Percentiles rank a stretch among this genome's conserved stretches.
These are phyloP conservation scores for Beris chalybata DNA, from an alignment of 2,888 invertebrate genomes.

Conservation along the genomic window DNA sequence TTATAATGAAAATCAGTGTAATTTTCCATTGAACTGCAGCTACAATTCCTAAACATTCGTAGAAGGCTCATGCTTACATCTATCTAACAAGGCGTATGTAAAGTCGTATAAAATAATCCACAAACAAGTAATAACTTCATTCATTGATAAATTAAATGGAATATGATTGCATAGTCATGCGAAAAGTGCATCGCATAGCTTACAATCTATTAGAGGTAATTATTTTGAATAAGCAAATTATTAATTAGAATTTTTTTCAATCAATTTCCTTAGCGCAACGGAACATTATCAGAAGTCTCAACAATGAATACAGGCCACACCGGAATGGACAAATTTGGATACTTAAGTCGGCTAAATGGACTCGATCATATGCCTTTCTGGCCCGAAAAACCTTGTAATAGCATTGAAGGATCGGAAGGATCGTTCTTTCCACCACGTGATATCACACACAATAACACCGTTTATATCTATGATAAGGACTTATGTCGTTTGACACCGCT, in stretches of 20 bases:
- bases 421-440: slow-evolving; percentile 83
- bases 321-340: slow-evolving; percentile 77
- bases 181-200: too few relatives aligned
- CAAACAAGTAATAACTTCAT: too few relatives aligned
- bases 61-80: too few relatives aligned
- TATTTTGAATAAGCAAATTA: too few relatives aligned
- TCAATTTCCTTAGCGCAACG: slow-evolving; percentile 65
- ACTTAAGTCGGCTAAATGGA: slow-evolving; percentile 75
- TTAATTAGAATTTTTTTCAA: slow-evolving; percentile 43
- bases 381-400: slow-evolving; percentile 74
- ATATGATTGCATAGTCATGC: too few relatives aligned
- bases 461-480: slow-evolving; percentile 84
- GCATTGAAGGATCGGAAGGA: slow-evolving; percentile 72
- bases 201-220: too few relatives aligned
- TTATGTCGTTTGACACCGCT: slow-evolving; percentile 79
- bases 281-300: slow-evolving; percentile 76
- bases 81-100: too few relatives aligned
- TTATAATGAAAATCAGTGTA: too few relatives aligned
- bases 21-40: too few relatives aligned
- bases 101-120: too few relatives aligned
- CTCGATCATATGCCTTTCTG: slow-evolving; percentile 75
- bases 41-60: too few relatives aligned
- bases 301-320: slow-evolving; percentile 76
- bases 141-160: too few relatives aligned
- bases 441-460: slow-evolving; percentile 67